Base-by-base conservation (phyloP, 2,797 vertebrate species). In the Poliocrania exsul region DNA sequence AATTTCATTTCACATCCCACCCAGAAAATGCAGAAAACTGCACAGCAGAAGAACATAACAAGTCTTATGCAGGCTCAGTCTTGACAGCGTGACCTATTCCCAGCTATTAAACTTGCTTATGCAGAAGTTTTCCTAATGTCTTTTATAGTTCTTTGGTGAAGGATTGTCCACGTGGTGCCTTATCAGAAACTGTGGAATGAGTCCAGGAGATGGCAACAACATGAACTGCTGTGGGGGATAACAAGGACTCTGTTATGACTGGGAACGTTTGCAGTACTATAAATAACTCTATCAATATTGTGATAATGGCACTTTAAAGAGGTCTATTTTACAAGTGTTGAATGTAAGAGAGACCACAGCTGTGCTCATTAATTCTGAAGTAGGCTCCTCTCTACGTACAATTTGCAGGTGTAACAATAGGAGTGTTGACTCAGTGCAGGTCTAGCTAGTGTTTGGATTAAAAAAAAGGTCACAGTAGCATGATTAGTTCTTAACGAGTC, bases 261-360 rank as follows among this genome's bases (percentile, higher is more conserved):
- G 97, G 96, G 96, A 98, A 95, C 96, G 60, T 97, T 98, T 96
- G 95, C 97, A 88, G 93, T 96, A 96, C 98, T 98, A 98, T 98
- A 98, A 98, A 98, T 98, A 98, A 98, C 98, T 98, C 98, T 97
- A 98, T 98, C 98, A 98, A 98, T 98, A 98, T 98, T 98, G 98
- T 98, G 98, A 98, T 98, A 98, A 98, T 98, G 98, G 97, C 97
- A 97, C 97, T 98, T 98, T 98, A 98, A 98, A 98, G 98, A 98
- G 98, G 97, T 97, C 97, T 98, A 96, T 98, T 98, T 98, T 98
- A 97, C 97, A 96, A 98, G 97, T 94, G 97, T 96, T 97, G 96
- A 97, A 96, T 96, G 80, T 97, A 95, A 95, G 97, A 97, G 97
- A 97, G 97, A 96, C 97, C 95, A 95, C 98, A 98, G 98, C 98